These are phyloP conservation scores for Caenorhabditis becei DNA, from an alignment of 2,888 invertebrate species.

Conservation along the genomic window DNA sequence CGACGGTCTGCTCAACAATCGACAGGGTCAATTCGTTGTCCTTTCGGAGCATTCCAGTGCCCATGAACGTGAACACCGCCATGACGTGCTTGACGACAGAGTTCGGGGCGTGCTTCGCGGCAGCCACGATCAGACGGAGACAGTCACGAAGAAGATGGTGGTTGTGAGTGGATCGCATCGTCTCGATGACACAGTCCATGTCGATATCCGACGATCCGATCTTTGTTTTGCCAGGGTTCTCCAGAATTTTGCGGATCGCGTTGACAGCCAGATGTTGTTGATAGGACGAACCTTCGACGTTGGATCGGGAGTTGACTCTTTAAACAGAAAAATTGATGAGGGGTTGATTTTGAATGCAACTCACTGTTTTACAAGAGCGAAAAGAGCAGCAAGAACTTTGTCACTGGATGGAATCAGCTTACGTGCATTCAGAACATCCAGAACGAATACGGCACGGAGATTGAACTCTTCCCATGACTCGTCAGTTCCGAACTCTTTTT, in stretches of 20 bases:
- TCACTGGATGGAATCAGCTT: conserved; percentile 50
- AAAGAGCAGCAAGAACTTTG: conserved; percentile 66
- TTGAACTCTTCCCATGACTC: conserved; percentile 53
- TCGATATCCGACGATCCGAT: conserved; percentile 78
- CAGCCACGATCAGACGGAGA: conserved; percentile 89
- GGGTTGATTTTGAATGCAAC: conserved; percentile 11
- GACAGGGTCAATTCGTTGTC: conserved; percentile 79
- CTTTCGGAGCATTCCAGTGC: conserved; percentile 88
- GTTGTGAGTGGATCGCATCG: conserved; percentile 92
- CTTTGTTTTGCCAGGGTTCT: conserved; percentile 60
- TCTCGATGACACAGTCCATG: conserved; percentile 90
- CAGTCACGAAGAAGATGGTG: conserved; percentile 97
- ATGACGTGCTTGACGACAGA: conserved; percentile 94
- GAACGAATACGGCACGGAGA: conserved; percentile 62
- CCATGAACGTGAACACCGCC: conserved; percentile 98
- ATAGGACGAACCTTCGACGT: conserved; percentile 35
- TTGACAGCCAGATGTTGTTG: conserved; percentile 88
- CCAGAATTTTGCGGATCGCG: conserved; percentile 85
- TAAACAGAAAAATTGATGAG: background rate
- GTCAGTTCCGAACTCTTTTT: conserved; percentile 44
- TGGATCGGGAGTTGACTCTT: conserved; percentile 41
- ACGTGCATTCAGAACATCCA: conserved; percentile 68
- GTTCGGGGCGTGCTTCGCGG: conserved; percentile 88
- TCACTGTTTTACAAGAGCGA: conserved; percentile 72
- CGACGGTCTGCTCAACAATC: conserved; percentile 77